phyloP scores from a whole-genome alignment of 1,140 invertebrate genomes.

The Drosophila hydei region DNA sequence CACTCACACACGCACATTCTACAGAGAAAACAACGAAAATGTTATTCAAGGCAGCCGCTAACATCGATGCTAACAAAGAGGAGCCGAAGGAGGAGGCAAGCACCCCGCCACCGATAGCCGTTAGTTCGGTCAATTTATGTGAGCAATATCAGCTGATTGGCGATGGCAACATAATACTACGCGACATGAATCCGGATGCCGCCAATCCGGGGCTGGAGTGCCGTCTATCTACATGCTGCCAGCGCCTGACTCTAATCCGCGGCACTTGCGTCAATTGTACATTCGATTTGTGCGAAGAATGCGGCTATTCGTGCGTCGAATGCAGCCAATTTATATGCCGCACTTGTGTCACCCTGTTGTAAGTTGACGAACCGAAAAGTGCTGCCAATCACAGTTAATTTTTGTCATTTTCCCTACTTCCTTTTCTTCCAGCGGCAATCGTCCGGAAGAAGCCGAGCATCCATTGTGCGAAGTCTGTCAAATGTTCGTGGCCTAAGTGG shows the following conservation, averaged over 20 bases:
- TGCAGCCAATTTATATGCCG: slow-evolving; percentile 66
- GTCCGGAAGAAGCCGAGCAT: slow-evolving; percentile 37
- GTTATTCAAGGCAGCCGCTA: slow-evolving; percentile 59
- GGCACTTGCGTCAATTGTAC: slow-evolving; percentile 61
- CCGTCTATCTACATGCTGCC: slow-evolving; percentile 55
- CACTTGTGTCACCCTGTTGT: slow-evolving; percentile 73
- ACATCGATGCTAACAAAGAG: slow-evolving; percentile 5
- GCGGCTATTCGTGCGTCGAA: slow-evolving; percentile 71
- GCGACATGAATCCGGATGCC: slow-evolving; percentile 43
- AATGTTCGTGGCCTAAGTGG: slow-evolving; percentile 41
- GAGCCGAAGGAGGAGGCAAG: not conserved
- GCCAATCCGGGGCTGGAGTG: slow-evolving; percentile 49
- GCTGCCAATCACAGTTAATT: not conserved
- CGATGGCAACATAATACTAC: slow-evolving; percentile 53
- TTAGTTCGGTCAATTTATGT: not conserved
- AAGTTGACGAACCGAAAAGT: slow-evolving; percentile 28
- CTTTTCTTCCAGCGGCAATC: slow-evolving; percentile 38
- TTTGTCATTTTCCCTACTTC: not conserved
- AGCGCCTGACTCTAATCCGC: slow-evolving; percentile 52
- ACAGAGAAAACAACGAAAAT: slow-evolving; percentile 68
- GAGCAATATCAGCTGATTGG: slow-evolving; percentile 54
- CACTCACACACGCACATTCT: not conserved
- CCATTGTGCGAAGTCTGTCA: slow-evolving; percentile 64
- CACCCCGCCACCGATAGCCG: not conserved
- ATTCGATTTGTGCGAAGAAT: slow-evolving; percentile 68